Percentiles rank a stretch among this genome's conserved stretches.
Evolutionary conservation across 2,888 invertebrate species (phyloP).

Genomic region (Pseudococcus viburni): DNA sequence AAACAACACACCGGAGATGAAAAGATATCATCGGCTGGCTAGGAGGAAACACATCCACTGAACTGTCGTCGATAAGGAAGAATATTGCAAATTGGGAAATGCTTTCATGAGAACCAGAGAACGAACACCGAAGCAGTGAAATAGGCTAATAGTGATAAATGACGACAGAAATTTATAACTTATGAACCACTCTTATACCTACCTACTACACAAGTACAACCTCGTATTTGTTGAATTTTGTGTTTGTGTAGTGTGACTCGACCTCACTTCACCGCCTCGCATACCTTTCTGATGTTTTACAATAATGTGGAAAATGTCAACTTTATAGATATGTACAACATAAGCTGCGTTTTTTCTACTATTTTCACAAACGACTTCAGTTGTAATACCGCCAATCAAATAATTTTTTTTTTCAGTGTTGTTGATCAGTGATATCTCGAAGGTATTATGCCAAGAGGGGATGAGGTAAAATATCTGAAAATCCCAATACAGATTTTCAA

Average conservation of each 20-base stretch:
- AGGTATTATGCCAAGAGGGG: too few species aligned
- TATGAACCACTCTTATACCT: not conserved
- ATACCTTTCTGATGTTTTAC: constrained; percentile 25
- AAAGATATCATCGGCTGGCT: constrained; percentile 17
- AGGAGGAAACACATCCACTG: not conserved
- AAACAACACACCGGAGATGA: constrained; percentile 37
- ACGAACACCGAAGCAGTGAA: not conserved
- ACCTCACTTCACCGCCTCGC: not conserved
- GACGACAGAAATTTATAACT: constrained; percentile 52
- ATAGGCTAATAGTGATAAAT: constrained; percentile 55
- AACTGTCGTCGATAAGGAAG: constrained; percentile 55
- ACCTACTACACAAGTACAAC: not conserved
- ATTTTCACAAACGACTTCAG: not conserved
- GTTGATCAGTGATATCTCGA: not conserved
- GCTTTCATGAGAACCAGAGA: constrained; percentile 19
- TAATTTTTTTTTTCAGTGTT: not conserved
- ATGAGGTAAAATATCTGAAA: too few species aligned
- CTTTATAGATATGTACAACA: not conserved
- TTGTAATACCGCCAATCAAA: not conserved
- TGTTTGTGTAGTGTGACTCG: not conserved
- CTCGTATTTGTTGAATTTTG: constrained; percentile 10
- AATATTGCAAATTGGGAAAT: constrained; percentile 49
- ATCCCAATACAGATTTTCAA: too few species aligned
- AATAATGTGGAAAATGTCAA: constrained; percentile 29
- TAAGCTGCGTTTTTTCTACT: not conserved